Percentiles rank a stretch among this genome's conserved stretches.
Conservation (phyloP, 1,140 invertebrate genomes). For the Stratiolaelaps scimitus region DNA sequence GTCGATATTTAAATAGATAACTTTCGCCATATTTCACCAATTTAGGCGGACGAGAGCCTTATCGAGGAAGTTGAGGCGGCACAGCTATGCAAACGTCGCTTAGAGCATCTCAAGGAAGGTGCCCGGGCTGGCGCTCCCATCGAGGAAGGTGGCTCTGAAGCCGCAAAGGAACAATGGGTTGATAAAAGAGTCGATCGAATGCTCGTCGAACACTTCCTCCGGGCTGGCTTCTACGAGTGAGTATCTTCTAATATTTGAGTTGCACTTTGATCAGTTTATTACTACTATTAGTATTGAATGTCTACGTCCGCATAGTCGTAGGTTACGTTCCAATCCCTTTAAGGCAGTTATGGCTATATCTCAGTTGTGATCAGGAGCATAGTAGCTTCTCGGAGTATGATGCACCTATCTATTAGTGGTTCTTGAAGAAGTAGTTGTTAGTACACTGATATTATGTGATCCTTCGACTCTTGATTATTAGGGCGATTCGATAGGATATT, state of each 20-base stretch:
- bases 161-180: conserved; percentile 55
- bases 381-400: no score
- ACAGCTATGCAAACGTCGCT: conserved; percentile 65
- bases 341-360: no score
- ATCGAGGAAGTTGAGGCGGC: conserved; percentile 76
- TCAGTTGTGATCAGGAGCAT: no score
- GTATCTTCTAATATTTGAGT: conserved; percentile 30
- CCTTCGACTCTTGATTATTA: conserved; percentile 5
- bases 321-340: no score
- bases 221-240: conserved; percentile 84
- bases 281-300: no score
- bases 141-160: conserved; percentile 46
- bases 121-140: conserved; percentile 35
- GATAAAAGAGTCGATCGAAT: conserved; percentile 78
- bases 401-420: no score
- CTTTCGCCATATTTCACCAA: no score
- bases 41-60: conserved; percentile 75
- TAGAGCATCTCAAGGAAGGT: conserved; percentile 80
- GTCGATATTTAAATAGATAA: no score
- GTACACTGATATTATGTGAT: no score
- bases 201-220: conserved; percentile 89
- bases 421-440: no score
- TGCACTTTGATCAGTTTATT: background rate
- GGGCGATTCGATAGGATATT: conserved; percentile 25
- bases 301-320: no score